phyloP scores from a whole-genome alignment of 2,797 vertebrate species.

The Okamejei kenojei region DNA sequence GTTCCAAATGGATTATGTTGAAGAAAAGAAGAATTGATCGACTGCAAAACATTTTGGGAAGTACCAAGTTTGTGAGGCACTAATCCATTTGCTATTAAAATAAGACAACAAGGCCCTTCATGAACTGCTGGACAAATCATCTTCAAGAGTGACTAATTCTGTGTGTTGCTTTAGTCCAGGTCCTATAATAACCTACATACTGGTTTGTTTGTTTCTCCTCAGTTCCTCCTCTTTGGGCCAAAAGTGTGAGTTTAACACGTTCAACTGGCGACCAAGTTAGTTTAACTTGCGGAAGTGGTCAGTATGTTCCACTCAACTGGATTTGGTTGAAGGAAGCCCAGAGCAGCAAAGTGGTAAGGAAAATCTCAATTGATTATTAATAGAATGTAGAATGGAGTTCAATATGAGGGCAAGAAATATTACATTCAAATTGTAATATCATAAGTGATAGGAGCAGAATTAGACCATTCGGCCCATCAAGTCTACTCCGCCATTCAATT shows the following conservation, averaged over 20 bases:
- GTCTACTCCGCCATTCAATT: too few species aligned
- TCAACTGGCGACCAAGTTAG: not conserved
- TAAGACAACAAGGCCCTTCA: not conserved
- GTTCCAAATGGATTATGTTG: too few species aligned
- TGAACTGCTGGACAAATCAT: not conserved
- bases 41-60: too few species aligned
- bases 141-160: not conserved
- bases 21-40: too few species aligned
- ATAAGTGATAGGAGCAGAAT: too few species aligned
- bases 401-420: not conserved
- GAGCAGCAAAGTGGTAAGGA: not conserved
- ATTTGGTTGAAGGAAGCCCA: not conserved
- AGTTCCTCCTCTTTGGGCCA: constrained; percentile 21
- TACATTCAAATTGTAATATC: not conserved
- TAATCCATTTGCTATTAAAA: not conserved
- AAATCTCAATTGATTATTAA: not conserved
- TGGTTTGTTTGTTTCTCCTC: not conserved
- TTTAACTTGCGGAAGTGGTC: constrained; percentile 18
- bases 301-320: constrained; percentile 7
- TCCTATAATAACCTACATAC: not conserved
- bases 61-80: not conserved
- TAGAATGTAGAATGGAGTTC: not conserved
- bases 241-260: not conserved
- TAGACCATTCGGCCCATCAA: too few species aligned
- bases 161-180: not conserved